Evolutionary conservation across 2,113 vertebrate genomes (phyloP), one percentile per base, ranked within the genome.

Genomic region (Coregonus clupeaformis): DNA sequence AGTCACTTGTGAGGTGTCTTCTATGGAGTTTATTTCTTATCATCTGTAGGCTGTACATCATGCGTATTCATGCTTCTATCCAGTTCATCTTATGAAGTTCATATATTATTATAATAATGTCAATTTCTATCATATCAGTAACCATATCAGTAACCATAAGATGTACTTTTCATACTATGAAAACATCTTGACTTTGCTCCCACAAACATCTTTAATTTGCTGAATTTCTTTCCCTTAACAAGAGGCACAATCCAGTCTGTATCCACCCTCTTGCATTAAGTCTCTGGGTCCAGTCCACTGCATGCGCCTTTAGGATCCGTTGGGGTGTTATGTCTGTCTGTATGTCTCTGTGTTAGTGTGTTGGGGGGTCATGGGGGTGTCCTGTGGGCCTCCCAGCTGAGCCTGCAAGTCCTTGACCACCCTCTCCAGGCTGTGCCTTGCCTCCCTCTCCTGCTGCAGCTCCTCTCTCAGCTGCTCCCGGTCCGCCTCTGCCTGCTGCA

Each of bases 341-440:
- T 42, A 9, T 42, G 36, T 42, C 36, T 42, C 36, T 42, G 77
- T 47, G 86, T 80, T 77, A 83, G 72, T 74, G 78, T 73, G 80
- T 67, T 78, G 77, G 83, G 75, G n/a, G 30, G 3, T 57, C 20
- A 60, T 60, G 18, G n/a, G 3, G 9, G 9, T 42, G 36, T 60
- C 57, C 57, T 60, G 57, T 13, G 79, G n/a, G 36, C 86, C 84
- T 75, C 72, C 94, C 89, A 98, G 96, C 84, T 98, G 96, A 83
- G 94, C 93, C 90, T 97, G 97, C 84, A 99, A 95, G 84, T 96
- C 96, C 89, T 95, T 96, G 66, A 99, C 97, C 3, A 97, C 92
- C 14, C 93, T 95, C 90, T 98, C 96, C 92, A 99, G 91, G 86
- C 94, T 96, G 91, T 98, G 95, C 0, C 97, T 94, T 2, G 97